Percentiles rank a stretch among this genome's conserved stretches.
Evolutionary conservation across 2,113 vertebrate species (phyloP).

Genomic region (Ariopsis seemanni): DNA sequence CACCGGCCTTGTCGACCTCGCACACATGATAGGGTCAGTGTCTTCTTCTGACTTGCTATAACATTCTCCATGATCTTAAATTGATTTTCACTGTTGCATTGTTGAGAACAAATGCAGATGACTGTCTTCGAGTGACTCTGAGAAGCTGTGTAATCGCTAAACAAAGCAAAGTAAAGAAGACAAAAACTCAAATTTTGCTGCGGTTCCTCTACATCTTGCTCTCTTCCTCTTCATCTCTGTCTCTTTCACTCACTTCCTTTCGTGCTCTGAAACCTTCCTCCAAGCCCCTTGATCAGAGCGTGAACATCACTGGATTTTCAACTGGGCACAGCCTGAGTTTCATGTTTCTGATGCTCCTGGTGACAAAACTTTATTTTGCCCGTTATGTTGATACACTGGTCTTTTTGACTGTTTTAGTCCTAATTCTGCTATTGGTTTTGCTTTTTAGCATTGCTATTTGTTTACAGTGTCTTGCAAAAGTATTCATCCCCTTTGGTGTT

Average conservation of each 20-base stretch:
- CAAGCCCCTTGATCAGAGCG: neutral
- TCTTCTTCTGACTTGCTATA: neutral
- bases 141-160: neutral
- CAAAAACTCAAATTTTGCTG: neutral
- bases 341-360: neutral
- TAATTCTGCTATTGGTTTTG: neutral
- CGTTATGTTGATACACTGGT: neutral
- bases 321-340: neutral
- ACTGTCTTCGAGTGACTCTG: neutral
- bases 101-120: neutral
- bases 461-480: neutral
- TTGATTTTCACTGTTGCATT: neutral
- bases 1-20: too few species aligned
- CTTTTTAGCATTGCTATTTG: neutral
- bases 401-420: neutral
- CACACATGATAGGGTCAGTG: neutral
- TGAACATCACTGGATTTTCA: neutral
- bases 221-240: neutral
- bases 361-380: neutral
- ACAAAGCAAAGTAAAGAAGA: neutral
- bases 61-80: neutral
- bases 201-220: neutral
- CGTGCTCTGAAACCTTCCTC: neutral
- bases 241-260: neutral
- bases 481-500: too few species aligned